A percentile compares a stretch with the other conserved stretches of the same genome.
Conservation (phyloP, 2,113 vertebrate species). For the Columba janthina region DNA sequence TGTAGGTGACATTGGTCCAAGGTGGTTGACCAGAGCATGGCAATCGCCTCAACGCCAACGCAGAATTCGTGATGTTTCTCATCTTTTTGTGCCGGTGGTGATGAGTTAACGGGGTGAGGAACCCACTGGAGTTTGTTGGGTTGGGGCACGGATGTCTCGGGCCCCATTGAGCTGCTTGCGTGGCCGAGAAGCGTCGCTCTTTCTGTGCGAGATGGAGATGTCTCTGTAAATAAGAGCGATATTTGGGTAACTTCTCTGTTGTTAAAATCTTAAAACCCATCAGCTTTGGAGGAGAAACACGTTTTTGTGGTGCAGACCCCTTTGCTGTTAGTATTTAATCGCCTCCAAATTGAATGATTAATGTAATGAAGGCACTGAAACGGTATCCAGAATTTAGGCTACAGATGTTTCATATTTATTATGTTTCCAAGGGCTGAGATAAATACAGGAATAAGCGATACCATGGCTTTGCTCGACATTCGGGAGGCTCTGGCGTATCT, state of each 20-base stretch:
- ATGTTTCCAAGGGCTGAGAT: constrained; percentile 54
- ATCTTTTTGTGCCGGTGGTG: constrained; percentile 18
- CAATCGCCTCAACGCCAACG: constrained; percentile 15
- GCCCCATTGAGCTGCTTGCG: constrained; percentile 67
- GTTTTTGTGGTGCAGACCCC: neutral
- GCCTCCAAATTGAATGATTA: constrained; percentile 13
- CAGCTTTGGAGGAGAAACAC: neutral
- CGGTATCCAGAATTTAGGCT: constrained; percentile 31
- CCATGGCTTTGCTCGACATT: constrained; percentile 54
- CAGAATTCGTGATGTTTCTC: constrained; percentile 28
- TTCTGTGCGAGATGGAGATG: constrained; percentile 60
- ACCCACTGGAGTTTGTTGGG: constrained; percentile 63
- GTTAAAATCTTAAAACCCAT: neutral
- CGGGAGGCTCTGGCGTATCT: constrained; percentile 15
- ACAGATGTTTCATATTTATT: constrained; percentile 49
- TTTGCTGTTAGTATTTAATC: neutral
- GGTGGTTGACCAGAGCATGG: neutral
- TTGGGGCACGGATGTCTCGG: constrained; percentile 65
- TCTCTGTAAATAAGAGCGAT: constrained; percentile 31
- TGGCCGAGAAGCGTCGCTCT: constrained; percentile 58
- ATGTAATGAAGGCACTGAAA: constrained; percentile 8
- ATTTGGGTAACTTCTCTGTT: neutral
- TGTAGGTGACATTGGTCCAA: constrained; percentile 24
- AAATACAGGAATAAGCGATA: constrained; percentile 36
- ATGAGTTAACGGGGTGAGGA: constrained; percentile 70